Evolutionary conservation across 2,113 vertebrate genomes (phyloP), one percentile per base, ranked within the genome.

Genomic region (Brachyhypopomus occidentalis): DNA sequence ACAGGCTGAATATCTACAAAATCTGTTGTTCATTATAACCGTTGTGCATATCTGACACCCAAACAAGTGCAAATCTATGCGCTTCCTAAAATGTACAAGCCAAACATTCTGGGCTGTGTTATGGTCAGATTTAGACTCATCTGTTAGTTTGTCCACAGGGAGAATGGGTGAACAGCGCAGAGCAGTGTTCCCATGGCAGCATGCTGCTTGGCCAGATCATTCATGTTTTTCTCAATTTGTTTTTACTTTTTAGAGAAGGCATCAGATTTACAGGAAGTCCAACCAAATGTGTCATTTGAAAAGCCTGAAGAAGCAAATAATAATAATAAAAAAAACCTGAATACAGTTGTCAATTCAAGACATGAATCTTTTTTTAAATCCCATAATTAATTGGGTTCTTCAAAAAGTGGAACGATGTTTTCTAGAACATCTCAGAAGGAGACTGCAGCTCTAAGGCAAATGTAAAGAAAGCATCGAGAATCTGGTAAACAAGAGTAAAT

Each of bases 41-140:
- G 90, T 90, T 90, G 88, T 41, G 34, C 66, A 92, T 90, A 89
- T 92, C 90, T 90, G 93, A 94, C 92, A 91, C 60, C 48, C 17
- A 94, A 93, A 92, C 36, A 82, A 94, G 94, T 94, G 93, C 94
- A 94, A 94, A 92, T 87, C 89, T 89, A 89, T 94, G 92, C 23
- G 8, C 20, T 30, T 66, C 63, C n/a, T 74, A 55, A 56, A 59
- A 82, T 22, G 73, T 58, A 19, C 34, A 63, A 38, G 23, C 74
- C 38, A 82, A 82, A 60, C 7, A 64, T 38, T 48, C 30, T 8
- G 0, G 14, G 63, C 64, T 64, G 70, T 52, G 45, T 45, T 45
- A 25, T 73, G 70, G 69, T 1, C 78, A 80, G 59, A 59, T 52
- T 34, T 55, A 55, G 19, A 80, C 20, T 64, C 48, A 75, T 67